Evolutionary conservation across 1,140 invertebrate genomes (phyloP), one percentile per base, ranked within the genome.

Genomic region (Eubasilissa regina): DNA sequence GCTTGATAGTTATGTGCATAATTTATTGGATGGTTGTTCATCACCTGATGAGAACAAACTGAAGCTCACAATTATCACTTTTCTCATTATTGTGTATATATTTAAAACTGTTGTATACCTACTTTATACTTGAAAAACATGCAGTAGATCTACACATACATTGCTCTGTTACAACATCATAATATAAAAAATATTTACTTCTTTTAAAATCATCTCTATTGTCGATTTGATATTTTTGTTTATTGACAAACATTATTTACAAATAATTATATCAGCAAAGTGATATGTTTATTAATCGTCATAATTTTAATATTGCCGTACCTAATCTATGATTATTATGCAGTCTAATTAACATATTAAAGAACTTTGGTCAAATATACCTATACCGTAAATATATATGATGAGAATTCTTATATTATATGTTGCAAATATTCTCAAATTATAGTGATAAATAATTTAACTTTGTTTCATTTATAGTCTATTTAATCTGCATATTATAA

Each of bases 351-450:
- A 77, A 81, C 77, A 77, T 81, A 77, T 72, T 79, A 81, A 72
- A 78, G 75, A 78, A 81, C 80, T 81, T 81, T 81, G 80, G 80
- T 81, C 80, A 79, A 81, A 62, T 64, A 81, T 58, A 72, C 45
- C 80, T 81, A 74, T 35, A 60, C 45, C 77, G 48, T 73, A 74
- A 76, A 73, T 73, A 73, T 15, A 75, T 44, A 17, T 44, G 76
- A 74, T 56, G 76, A 78, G 58, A 48, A 79, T 47, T 66, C 58
- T 51, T 79, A 56, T 17, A 53, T 56, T 64, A 64, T 76, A 15
- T 75, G 12, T 53, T 0, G 17, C 68, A 55, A 73, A 70, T 47
- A 68, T 68, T 68, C 64, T 19, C 64, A 47, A 62, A 68, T 70
- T 47, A 48, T 70, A 15, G 44, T 21, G 11, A 44, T 64, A 64